Conservation (phyloP, 2,797 vertebrate genomes). For the Acanthurus leucopareius region DNA sequence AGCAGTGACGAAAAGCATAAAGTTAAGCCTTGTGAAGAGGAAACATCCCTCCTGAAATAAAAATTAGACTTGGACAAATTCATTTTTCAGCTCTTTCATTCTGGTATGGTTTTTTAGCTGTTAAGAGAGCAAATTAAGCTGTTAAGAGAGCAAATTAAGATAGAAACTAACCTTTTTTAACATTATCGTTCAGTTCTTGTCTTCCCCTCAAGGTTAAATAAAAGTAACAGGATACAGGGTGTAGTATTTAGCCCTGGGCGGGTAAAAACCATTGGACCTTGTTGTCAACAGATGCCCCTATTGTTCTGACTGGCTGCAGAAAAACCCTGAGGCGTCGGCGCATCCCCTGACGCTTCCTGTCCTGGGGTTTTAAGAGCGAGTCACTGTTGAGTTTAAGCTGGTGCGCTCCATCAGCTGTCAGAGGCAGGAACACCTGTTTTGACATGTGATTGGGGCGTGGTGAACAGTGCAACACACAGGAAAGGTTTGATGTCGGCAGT, state of each 20-base stretch:
- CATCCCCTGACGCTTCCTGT: constrained; percentile 7
- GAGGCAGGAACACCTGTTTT: constrained; percentile 25
- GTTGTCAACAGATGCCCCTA: constrained; percentile 23
- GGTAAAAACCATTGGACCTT: constrained; percentile 15
- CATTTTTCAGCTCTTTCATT: constrained; percentile 24
- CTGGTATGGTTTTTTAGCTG: background rate
- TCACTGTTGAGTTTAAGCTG: constrained; percentile 11
- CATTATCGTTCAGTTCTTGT: constrained; percentile 31
- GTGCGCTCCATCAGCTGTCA: constrained; percentile 28
- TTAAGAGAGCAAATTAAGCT: constrained; percentile 42
- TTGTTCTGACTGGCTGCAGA: constrained; percentile 27
- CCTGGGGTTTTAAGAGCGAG: constrained; percentile 25
- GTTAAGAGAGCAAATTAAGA: constrained; percentile 42
- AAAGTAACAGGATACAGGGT: constrained; percentile 49
- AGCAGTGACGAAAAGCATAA: background rate
- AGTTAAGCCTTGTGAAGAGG: constrained; percentile 1
- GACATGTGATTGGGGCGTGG: constrained; percentile 29
- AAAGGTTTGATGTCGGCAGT: constrained; percentile 15
- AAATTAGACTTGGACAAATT: constrained; percentile 32
- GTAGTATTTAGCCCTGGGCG: constrained; percentile 35
- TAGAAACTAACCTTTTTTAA: constrained; percentile 43
- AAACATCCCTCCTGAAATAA: constrained; percentile 6
- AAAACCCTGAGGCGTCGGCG: background rate
- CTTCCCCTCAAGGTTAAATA: constrained; percentile 45
- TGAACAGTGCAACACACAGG: constrained; percentile 10